Percentiles rank a stretch among this genome's conserved stretches.
phyloP scores from a whole-genome alignment of 2,797 vertebrate genomes.

The Crenichthys baileyi region DNA sequence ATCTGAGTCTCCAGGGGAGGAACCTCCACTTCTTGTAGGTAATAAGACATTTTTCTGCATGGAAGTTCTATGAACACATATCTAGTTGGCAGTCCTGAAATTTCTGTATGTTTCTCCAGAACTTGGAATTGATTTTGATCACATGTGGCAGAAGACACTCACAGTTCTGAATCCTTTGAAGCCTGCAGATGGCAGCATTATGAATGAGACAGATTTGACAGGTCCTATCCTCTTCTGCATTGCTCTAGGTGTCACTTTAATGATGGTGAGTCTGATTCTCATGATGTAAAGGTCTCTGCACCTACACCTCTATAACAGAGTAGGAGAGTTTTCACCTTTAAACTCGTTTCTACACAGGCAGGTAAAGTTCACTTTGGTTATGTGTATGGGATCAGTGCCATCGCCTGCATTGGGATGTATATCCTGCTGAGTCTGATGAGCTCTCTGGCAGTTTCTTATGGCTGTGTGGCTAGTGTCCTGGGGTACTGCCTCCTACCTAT shows the following conservation, averaged over 20 bases:
- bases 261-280: constrained; percentile 17
- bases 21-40: constrained; percentile 28
- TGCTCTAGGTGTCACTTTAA: constrained; percentile 64
- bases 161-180: constrained; percentile 91
- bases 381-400: constrained; percentile 17
- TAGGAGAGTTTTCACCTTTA: neutral
- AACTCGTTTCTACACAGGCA: neutral
- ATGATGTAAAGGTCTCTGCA: neutral
- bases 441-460: constrained; percentile 87
- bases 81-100: neutral
- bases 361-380: constrained; percentile 23
- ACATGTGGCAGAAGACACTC: constrained; percentile 95
- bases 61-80: too few species aligned
- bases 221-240: constrained; percentile 92
- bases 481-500: constrained; percentile 95
- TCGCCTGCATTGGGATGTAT: constrained; percentile 81
- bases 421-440: constrained; percentile 93
- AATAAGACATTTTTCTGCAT: neutral
- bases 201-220: constrained; percentile 93
- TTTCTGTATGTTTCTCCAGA: neutral
- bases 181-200: constrained; percentile 91
- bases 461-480: constrained; percentile 92
- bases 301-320: neutral
- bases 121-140: constrained; percentile 82
- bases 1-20: constrained; percentile 7